Conservation (phyloP, 2,113 vertebrate species). For the Coptodon rendalli region DNA sequence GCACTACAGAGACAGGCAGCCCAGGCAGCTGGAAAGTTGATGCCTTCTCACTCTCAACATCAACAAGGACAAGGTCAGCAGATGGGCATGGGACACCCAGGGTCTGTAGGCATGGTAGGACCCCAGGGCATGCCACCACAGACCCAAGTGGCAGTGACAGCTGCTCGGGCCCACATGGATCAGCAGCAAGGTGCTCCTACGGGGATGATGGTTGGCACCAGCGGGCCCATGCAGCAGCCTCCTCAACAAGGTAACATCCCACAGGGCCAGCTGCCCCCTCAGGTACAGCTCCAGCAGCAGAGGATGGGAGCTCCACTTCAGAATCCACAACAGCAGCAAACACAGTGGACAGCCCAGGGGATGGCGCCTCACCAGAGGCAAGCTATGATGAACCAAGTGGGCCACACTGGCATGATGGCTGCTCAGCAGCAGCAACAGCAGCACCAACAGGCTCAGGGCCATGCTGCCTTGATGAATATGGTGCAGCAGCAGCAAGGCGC, state of each 20-base stretch:
- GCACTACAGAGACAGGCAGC: constrained; percentile 82
- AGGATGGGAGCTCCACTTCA: constrained; percentile 70
- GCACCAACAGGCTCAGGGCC: constrained; percentile 70
- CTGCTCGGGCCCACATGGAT: constrained; percentile 62
- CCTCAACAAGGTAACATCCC: constrained; percentile 59
- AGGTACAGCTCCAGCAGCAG: constrained; percentile 77
- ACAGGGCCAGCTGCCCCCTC: constrained; percentile 44
- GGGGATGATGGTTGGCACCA: constrained; percentile 70
- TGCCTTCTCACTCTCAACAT: constrained; percentile 77
- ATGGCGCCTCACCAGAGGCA: constrained; percentile 78
- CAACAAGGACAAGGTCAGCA: constrained; percentile 79
- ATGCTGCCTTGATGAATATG: constrained; percentile 75
- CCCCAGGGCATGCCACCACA: constrained; percentile 70
- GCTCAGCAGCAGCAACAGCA: constrained; percentile 73
- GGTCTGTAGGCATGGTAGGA: constrained; percentile 62
- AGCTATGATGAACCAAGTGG: constrained; percentile 85
- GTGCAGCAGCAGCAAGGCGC: constrained; percentile 63
- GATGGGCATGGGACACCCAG: constrained; percentile 82
- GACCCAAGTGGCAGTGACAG: constrained; percentile 57
- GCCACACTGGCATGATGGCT: constrained; percentile 74
- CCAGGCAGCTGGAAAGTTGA: constrained; percentile 64
- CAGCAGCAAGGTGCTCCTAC: constrained; percentile 49
- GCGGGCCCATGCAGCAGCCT: constrained; percentile 59
- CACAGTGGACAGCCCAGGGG: constrained; percentile 65
- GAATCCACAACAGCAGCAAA: constrained; percentile 63